A percentile compares a stretch with the other conserved stretches of the same genome.
These are phyloP conservation scores for Microcebus griseorufus DNA, from an alignment of 2,113 vertebrate species.

Conservation along the genomic window DNA sequence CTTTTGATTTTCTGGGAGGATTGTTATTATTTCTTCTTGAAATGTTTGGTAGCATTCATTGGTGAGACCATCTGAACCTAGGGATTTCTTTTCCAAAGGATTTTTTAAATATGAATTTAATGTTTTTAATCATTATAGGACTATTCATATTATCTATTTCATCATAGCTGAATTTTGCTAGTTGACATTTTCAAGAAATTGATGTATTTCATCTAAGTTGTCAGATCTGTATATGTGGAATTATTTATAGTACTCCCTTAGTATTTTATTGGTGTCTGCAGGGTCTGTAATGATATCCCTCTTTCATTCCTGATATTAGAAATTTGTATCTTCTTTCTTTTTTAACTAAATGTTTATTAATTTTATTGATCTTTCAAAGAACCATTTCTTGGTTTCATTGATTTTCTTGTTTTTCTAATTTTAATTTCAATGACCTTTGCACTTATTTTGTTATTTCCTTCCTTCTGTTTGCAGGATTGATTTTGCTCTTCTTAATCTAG, in stretches of 20 bases:
- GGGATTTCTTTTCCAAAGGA: not conserved
- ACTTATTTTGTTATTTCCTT: not conserved
- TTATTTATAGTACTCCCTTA: not conserved
- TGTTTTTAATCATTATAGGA: not conserved
- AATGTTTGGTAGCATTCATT: not conserved
- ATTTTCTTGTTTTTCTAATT: not conserved
- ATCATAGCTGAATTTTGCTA: not conserved
- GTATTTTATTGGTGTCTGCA: not conserved
- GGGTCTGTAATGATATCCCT: not conserved
- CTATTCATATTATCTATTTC: not conserved
- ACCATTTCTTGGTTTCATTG: not conserved
- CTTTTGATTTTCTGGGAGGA: not conserved
- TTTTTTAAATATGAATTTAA: not conserved
- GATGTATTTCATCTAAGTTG: not conserved
- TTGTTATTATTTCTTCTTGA: not conserved
- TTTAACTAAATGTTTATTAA: not conserved
- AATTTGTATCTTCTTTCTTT: not conserved
- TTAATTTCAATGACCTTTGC: not conserved
- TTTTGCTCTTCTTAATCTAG: not conserved
- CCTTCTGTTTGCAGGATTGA: not conserved
- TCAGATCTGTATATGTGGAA: not conserved
- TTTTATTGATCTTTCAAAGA: slow-evolving; percentile 9
- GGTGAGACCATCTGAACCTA: not conserved
- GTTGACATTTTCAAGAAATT: not conserved
- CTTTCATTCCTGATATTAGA: not conserved